These are phyloP conservation scores for Protonibea diacanthus DNA, from an alignment of 2,797 vertebrate genomes.

Conservation along the genomic window DNA sequence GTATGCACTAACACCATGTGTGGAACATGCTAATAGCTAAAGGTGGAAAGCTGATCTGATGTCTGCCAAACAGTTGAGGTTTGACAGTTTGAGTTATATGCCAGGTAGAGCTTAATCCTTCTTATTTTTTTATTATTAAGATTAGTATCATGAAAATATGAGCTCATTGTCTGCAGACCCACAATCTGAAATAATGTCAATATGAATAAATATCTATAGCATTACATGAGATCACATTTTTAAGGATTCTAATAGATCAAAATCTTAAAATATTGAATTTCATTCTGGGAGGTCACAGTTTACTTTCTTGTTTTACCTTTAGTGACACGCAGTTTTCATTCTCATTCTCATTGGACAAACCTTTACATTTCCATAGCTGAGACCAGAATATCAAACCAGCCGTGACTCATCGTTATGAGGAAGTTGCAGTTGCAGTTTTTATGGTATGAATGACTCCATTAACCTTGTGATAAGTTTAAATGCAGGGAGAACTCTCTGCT, in stretches of 20 bases:
- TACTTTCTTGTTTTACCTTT: background rate
- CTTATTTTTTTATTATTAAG: background rate
- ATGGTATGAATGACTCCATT: slow-evolving; percentile 11
- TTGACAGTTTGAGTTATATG: background rate
- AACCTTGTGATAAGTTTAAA: slow-evolving; percentile 14
- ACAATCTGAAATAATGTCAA: background rate
- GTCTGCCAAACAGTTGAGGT: background rate
- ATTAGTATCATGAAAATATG: background rate
- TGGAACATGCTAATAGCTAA: background rate
- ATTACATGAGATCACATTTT: background rate
- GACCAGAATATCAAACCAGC: background rate
- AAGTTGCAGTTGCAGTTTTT: slow-evolving; percentile 29
- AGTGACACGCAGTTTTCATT: background rate
- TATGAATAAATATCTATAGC: background rate
- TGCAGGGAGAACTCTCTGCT: background rate
- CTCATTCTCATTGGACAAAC: background rate
- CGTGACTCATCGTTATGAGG: slow-evolving; percentile 24
- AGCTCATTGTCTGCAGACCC: background rate
- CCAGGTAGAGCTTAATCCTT: background rate
- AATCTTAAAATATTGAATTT: background rate
- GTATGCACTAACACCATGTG: background rate
- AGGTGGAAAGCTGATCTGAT: background rate
- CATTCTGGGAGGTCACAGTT: background rate
- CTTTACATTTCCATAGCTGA: background rate
- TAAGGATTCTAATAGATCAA: background rate